Conservation (phyloP, 2,113 vertebrate species). For the Myrmecophaga tridactyla region DNA sequence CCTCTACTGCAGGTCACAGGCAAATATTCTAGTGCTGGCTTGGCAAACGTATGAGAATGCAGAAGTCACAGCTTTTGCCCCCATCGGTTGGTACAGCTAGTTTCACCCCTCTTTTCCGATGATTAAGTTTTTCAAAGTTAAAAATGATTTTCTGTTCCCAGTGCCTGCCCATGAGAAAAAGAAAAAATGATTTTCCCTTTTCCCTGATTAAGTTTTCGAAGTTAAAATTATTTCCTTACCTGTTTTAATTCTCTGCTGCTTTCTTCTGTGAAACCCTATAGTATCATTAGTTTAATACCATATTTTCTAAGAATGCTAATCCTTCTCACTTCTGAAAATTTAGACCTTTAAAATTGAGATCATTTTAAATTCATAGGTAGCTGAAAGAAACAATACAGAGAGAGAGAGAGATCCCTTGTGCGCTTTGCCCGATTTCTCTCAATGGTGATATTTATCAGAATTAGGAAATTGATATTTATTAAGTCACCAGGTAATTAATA, state of each 20-base stretch:
- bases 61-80: background rate
- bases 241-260: background rate
- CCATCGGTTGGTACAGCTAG: rapidly evolving
- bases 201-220: background rate
- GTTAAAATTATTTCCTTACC: background rate
- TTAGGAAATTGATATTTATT: background rate
- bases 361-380: background rate
- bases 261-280: background rate
- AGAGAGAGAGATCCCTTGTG: background rate
- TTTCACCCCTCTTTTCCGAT: background rate
- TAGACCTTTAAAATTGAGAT: background rate
- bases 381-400: background rate
- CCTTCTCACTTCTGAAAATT: background rate
- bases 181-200: background rate
- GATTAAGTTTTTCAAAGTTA: background rate
- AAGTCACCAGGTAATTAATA: background rate
- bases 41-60: background rate
- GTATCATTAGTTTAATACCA: background rate
- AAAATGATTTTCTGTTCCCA: background rate
- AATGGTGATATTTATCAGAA: background rate
- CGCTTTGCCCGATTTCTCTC: background rate
- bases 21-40: background rate
- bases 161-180: too few species aligned
- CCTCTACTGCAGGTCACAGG: background rate
- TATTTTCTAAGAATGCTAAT: background rate